These are phyloP conservation scores for Alexandromys fortis DNA, from an alignment of 2,113 vertebrate genomes.

Conservation along the genomic window DNA sequence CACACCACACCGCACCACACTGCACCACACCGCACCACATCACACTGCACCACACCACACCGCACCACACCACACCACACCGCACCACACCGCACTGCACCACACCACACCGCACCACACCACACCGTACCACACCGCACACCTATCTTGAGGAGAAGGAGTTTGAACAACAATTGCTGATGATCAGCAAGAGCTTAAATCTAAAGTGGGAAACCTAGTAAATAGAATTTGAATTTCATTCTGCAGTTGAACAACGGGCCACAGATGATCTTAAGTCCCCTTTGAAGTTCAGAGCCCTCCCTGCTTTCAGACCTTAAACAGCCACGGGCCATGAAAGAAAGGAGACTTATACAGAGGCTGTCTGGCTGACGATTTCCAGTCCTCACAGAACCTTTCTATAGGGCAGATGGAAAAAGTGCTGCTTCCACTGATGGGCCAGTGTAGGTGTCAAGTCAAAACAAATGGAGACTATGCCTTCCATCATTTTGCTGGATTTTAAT, in stretches of 20 bases:
- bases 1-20: no score
- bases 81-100: no score
- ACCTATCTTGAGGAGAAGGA: neutral
- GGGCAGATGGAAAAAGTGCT: neutral
- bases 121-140: no score
- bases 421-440: neutral
- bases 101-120: no score
- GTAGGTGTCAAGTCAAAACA: neutral
- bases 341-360: neutral
- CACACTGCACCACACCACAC: neutral
- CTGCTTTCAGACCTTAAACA: neutral
- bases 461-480: neutral
- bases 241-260: neutral
- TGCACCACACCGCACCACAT: no score
- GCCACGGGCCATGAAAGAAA: neutral
- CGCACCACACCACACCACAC: no score
- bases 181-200: neutral
- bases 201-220: neutral
- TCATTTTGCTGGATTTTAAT: slow-evolving; percentile 18
- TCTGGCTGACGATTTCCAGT: neutral
- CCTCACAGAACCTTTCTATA: neutral
- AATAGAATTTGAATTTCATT: neutral
- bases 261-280: neutral
- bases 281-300: neutral
- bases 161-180: neutral